Conservation (phyloP, 2,888 invertebrate species). For the Metellina segmentata region DNA sequence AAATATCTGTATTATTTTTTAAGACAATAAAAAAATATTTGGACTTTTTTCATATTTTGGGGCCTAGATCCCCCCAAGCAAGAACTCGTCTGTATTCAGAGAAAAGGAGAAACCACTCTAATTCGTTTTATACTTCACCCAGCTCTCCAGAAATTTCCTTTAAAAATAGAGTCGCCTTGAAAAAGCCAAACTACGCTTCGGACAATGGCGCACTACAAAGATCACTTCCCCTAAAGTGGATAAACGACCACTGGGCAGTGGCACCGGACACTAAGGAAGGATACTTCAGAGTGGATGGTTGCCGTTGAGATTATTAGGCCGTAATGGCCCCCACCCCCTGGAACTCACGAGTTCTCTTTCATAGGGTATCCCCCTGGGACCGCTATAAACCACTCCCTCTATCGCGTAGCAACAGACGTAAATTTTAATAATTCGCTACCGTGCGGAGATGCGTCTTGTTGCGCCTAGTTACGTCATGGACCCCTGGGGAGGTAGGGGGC, state of each 20-base stretch:
- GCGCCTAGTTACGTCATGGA: conserved; percentile 52
- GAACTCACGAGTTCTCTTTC: conserved; percentile 23
- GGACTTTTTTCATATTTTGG: too few species aligned
- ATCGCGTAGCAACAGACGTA: conserved; percentile 72
- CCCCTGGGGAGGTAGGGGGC: conserved; percentile 34
- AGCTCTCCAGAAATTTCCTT: too few species aligned
- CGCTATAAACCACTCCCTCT: conserved; percentile 16
- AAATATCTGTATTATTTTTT: too few species aligned
- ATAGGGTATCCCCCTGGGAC: conserved; percentile 19
- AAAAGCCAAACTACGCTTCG: too few species aligned
- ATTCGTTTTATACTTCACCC: too few species aligned
- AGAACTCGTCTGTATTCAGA: too few species aligned
- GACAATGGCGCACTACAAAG: neutral
- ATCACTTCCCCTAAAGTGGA: conserved; percentile 23
- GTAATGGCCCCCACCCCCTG: conserved; percentile 53
- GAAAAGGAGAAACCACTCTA: too few species aligned
- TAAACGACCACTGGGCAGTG: conserved; percentile 22
- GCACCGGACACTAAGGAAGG: conserved; percentile 34
- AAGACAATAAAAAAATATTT: too few species aligned
- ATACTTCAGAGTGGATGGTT: conserved; percentile 13
- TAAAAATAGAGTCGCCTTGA: too few species aligned
- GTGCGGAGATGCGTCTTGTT: conserved; percentile 59
- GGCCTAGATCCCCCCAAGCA: too few species aligned
- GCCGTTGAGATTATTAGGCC: conserved; percentile 69
- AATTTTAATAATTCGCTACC: conserved; percentile 72